Evolutionary conservation across 1,140 invertebrate species (phyloP).

Genomic region (Musca domestica): DNA sequence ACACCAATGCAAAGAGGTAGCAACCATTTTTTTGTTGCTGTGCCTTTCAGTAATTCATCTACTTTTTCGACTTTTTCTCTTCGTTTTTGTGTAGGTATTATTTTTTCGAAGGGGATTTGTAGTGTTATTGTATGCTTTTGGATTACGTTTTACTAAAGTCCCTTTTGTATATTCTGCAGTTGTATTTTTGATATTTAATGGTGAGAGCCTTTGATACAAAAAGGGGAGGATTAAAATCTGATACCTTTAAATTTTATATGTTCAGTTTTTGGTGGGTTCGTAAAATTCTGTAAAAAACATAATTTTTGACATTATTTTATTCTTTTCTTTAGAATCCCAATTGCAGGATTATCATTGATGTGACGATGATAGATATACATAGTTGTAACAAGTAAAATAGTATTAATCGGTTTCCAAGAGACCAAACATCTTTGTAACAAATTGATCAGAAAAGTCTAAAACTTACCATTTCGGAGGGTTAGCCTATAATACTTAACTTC

Average conservation of each 20-base stretch:
- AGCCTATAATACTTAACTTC: too few relatives aligned
- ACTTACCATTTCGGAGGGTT: too few relatives aligned
- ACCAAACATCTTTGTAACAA: too few relatives aligned
- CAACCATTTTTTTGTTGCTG: slow-evolving; percentile 7
- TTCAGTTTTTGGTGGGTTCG: not conserved
- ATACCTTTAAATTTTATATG: not conserved
- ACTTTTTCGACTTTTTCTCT: slow-evolving; percentile 10
- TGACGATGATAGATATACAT: too few relatives aligned
- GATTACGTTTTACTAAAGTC: slow-evolving; percentile 1
- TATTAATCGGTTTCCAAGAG: too few relatives aligned
- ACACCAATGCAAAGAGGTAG: not conserved
- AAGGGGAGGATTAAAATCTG: not conserved
- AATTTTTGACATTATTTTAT: too few relatives aligned
- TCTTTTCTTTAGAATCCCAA: too few relatives aligned
- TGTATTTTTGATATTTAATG: slow-evolving; percentile 1
- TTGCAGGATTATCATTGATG: too few relatives aligned
- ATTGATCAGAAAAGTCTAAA: too few relatives aligned
- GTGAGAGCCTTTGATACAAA: not conserved
- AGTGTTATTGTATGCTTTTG: not conserved
- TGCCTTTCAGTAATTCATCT: not conserved
- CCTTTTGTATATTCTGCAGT: not conserved
- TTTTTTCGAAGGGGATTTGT: slow-evolving; percentile 3
- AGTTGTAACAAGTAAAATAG: too few relatives aligned
- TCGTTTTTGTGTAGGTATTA: slow-evolving; percentile 21
- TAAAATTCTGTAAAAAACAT: too few relatives aligned